Base-by-base conservation (phyloP, 2,113 vertebrate genomes). In the Hippocampus mohnikei region DNA sequence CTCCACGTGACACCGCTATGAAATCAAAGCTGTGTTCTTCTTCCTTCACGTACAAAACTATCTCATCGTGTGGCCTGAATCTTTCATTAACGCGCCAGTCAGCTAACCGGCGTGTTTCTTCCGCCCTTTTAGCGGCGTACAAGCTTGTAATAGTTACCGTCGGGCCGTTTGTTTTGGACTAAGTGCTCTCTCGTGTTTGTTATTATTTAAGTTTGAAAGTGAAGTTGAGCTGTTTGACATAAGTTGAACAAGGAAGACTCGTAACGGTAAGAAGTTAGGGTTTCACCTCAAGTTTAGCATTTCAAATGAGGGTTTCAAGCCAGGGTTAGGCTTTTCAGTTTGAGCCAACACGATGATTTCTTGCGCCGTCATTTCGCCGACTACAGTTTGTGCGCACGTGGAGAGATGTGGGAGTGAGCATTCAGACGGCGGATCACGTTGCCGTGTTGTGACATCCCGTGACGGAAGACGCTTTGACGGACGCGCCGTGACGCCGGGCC, bases 361-460 rank as follows among this genome's bases (percentile, higher is more conserved):
- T 58, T 18, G 27, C 25, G 29, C 25, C 13, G 18, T 16, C 9
- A 2, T 59, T 58, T 25, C 23, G 52, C 52, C 7, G 8, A 23
- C 21, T 3, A 10, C 55, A 23, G 53, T 56, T 59, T 59, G 12
- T 29, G 16, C 2, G 27, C 56, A 18, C 27, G 29, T 15, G 53
- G 21, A 55, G 52, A 55, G 20, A 55, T 10, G 52, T 3, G 3
- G 48, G 52, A 23, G 52, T 23, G 55, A 59, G 56, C 27, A 29
- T 29, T 13, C 56, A 59, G 27, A 29, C 25, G 13, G 56, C 25
- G 56, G 25, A 59, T 29, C 25, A 27, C 25, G 56, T 59, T 59
- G 23, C 56, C 56, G 25, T 59, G 56, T 59, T 59, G 56, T 59
- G 56, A 59, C 56, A 59, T 59, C 55, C 55, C 55, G 23, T 25